Evolutionary conservation across 1,140 invertebrate genomes (phyloP).

Genomic region (Ladona fulva): DNA sequence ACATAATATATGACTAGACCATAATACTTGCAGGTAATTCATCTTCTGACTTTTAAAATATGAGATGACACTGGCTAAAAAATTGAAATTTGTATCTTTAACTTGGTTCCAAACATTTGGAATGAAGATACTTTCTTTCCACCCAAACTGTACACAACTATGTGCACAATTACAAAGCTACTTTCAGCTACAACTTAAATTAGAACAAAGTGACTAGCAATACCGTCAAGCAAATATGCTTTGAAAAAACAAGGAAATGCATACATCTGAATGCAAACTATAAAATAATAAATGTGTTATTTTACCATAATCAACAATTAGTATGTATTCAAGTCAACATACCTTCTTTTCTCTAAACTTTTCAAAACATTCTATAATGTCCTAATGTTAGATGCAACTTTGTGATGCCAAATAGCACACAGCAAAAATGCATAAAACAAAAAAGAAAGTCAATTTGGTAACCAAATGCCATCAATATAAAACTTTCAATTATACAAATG

Average conservation of each 20-base stretch:
- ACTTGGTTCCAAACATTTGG: background rate
- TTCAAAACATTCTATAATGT: too few species aligned
- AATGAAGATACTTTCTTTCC: background rate
- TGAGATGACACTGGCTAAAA: background rate
- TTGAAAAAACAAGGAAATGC: background rate
- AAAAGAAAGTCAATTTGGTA: background rate
- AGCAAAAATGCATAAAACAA: too few species aligned
- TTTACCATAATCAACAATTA: too few species aligned
- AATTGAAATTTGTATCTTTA: background rate
- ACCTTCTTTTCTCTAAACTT: too few species aligned
- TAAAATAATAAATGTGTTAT: too few species aligned
- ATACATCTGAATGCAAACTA: too few species aligned
- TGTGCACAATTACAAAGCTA: background rate
- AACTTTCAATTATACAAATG: background rate
- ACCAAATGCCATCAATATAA: background rate
- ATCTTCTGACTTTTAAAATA: background rate
- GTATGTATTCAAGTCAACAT: too few species aligned
- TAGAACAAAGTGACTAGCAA: background rate
- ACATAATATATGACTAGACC: background rate
- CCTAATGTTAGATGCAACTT: too few species aligned
- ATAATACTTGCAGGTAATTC: constrained; percentile 2
- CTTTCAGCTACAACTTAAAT: background rate
- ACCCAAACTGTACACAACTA: background rate
- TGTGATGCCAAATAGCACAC: too few species aligned
- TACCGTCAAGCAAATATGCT: background rate